Percentiles rank a stretch among this genome's conserved stretches.
Conservation (phyloP, 2,113 vertebrate species). For the Galbula dea region DNA sequence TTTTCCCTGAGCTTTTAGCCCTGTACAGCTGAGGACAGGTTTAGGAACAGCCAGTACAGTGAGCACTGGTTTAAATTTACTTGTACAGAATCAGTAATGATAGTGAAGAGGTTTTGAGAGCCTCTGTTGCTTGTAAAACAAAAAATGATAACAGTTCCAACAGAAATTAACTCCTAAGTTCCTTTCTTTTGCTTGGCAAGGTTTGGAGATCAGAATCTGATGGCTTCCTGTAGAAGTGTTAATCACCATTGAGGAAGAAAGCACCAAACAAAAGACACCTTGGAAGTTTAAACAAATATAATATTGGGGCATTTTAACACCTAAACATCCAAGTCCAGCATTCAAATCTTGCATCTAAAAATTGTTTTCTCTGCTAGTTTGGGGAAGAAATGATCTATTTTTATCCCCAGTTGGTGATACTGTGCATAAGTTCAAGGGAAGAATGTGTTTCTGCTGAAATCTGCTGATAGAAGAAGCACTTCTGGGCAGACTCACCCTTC, state of each 20-base stretch:
- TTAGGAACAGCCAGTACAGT: not conserved
- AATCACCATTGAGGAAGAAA: not conserved
- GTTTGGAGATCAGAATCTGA: not conserved
- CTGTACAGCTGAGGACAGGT: not conserved
- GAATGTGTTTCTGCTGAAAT: not conserved
- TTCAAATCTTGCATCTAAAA: not conserved
- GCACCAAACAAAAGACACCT: not conserved
- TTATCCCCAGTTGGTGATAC: not conserved
- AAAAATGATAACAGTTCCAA: not conserved
- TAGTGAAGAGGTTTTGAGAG: not conserved
- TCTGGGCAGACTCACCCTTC: not conserved
- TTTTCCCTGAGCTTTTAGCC: not conserved
- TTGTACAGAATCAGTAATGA: not conserved
- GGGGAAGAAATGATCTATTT: rapidly evolving
- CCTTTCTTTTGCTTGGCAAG: not conserved
- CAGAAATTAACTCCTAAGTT: not conserved
- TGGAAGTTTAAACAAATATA: not conserved
- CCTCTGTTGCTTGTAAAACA: not conserved
- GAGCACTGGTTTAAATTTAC: not conserved
- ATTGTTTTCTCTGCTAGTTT: not conserved
- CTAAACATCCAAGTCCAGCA: not conserved
- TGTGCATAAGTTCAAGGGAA: not conserved
- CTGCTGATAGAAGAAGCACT: not conserved
- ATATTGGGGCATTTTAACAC: not conserved
- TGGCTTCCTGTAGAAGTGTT: not conserved